A percentile compares a stretch with the other conserved stretches of the same genome.
These are phyloP conservation scores for Lepidurus apus DNA, from an alignment of 1,140 invertebrate genomes.

Conservation along the genomic window DNA sequence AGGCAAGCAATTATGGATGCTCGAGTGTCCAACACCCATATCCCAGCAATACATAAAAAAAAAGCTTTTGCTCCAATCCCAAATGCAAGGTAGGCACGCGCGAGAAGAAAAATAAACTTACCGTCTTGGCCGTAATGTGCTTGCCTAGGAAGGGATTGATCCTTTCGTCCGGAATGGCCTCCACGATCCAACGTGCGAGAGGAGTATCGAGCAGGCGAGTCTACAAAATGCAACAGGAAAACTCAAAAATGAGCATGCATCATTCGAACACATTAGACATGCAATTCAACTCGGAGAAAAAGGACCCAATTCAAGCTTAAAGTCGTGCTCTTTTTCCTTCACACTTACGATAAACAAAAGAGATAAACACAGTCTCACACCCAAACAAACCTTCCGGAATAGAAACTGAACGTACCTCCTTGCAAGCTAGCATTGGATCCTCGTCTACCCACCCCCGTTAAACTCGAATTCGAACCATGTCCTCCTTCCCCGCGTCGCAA, in stretches of 20 bases:
- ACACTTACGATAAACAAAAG: not conserved
- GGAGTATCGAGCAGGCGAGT: constrained; percentile 35
- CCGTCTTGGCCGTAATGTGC: constrained; percentile 24
- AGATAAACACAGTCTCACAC: not conserved
- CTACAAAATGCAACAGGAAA: constrained; percentile 26
- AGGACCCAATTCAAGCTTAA: not conserved
- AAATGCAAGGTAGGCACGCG: no score
- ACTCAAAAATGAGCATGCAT: constrained; percentile 20
- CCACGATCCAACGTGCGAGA: constrained; percentile 35
- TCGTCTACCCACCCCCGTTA: constrained; percentile 33
- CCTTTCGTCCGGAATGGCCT: constrained; percentile 34
- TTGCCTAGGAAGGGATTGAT: constrained; percentile 36
- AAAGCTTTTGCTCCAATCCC: no score
- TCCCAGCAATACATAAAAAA: not conserved
- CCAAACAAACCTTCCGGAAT: not conserved
- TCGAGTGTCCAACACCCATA: not conserved
- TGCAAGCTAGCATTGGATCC: constrained; percentile 38
- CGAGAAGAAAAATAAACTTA: not conserved
- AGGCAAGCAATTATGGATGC: not conserved
- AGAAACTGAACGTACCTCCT: constrained; percentile 34
- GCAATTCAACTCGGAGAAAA: not conserved
- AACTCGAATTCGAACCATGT: constrained; percentile 36
- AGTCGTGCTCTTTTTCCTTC: not conserved
- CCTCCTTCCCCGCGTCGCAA: constrained; percentile 32
- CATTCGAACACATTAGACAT: constrained; percentile 23